A percentile compares a stretch with the other conserved stretches of the same genome.
Conservation (phyloP, 2,888 invertebrate genomes). For the Apotomis capreana region DNA sequence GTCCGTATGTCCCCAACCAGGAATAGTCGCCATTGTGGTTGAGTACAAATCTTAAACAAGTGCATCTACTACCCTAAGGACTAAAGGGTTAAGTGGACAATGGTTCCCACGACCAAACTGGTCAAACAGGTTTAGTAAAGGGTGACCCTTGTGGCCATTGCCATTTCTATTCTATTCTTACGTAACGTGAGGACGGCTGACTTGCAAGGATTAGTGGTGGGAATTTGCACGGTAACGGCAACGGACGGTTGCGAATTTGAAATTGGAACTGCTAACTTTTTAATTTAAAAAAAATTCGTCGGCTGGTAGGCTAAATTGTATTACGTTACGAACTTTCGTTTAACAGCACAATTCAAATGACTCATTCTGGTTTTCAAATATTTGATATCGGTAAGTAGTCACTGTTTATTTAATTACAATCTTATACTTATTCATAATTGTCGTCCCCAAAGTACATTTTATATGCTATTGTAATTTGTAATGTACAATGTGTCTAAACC, state of each 20-base stretch:
- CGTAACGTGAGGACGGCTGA: slow-evolving; percentile 62
- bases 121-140: slow-evolving; percentile 70
- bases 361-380: no score
- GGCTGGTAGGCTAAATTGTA: no score
- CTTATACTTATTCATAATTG: no score
- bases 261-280: not conserved
- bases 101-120: slow-evolving; percentile 72
- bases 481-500: no score
- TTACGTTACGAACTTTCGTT: no score
- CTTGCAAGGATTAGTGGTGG: slow-evolving; percentile 62
- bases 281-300: no score
- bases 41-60: slow-evolving; percentile 21
- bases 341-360: no score
- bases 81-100: slow-evolving; percentile 58
- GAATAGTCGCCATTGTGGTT: slow-evolving; percentile 30
- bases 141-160: slow-evolving; percentile 50
- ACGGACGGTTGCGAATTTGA: slow-evolving; percentile 6
- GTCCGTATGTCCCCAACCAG: slow-evolving; percentile 9
- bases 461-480: no score
- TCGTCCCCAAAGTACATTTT: no score
- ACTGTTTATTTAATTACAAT: no score
- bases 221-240: slow-evolving; percentile 13
- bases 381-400: no score
- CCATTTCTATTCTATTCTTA: slow-evolving; percentile 44
- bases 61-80: slow-evolving; percentile 16